Conservation (phyloP, 2,797 vertebrate genomes). For the Synanceia verrucosa region DNA sequence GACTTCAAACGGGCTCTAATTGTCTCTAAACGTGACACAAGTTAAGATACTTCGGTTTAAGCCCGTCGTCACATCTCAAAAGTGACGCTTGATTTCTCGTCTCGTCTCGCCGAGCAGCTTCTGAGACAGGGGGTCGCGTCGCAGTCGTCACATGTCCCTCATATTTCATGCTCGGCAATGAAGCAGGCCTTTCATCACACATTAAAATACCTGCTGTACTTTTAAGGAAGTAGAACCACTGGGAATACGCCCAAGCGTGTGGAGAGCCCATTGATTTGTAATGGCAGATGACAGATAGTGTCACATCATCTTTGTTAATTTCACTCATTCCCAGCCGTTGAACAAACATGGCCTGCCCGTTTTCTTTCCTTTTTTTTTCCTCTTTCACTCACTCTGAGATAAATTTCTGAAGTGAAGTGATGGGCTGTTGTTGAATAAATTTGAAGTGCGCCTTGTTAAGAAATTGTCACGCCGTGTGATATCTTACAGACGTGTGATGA, state of each 20-base stretch:
- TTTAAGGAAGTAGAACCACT: slow-evolving; percentile 76
- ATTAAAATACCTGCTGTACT: slow-evolving; percentile 81
- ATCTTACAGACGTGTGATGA: slow-evolving; percentile 68
- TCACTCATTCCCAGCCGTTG: slow-evolving; percentile 74
- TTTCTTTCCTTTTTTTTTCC: background rate
- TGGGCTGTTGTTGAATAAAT: slow-evolving; percentile 60
- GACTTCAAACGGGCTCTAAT: slow-evolving; percentile 80
- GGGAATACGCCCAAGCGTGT: slow-evolving; percentile 73
- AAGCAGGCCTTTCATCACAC: slow-evolving; percentile 74
- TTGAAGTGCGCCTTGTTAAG: slow-evolving; percentile 70
- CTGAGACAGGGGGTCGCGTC: slow-evolving; percentile 62
- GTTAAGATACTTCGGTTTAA: slow-evolving; percentile 74
- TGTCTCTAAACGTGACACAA: slow-evolving; percentile 82
- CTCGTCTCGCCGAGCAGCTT: slow-evolving; percentile 51
- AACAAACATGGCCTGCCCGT: slow-evolving; percentile 63
- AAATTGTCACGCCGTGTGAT: slow-evolving; percentile 76
- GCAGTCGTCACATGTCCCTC: slow-evolving; percentile 78
- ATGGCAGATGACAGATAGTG: slow-evolving; percentile 81
- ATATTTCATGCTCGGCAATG: slow-evolving; percentile 64
- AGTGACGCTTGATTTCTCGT: slow-evolving; percentile 69
- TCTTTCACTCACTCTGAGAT: too few relatives aligned
- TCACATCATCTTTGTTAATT: slow-evolving; percentile 84
- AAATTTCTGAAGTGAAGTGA: slow-evolving; percentile 62
- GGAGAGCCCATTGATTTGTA: slow-evolving; percentile 76
- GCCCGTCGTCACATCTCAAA: slow-evolving; percentile 61